Evolutionary conservation across 2,888 invertebrate genomes (phyloP).

Genomic region (Chloroclystis v-ata): DNA sequence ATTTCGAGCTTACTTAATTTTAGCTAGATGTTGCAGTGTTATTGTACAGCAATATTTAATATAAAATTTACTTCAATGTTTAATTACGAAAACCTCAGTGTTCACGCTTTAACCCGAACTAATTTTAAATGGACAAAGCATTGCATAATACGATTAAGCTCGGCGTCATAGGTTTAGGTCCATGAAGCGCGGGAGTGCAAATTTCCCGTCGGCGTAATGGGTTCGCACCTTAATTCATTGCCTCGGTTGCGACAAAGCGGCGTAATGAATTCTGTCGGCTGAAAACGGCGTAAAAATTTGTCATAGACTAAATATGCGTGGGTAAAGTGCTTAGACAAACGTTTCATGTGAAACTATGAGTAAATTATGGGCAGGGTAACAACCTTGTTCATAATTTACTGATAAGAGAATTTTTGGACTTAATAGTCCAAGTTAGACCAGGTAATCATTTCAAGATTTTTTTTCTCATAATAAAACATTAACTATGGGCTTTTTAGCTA

Average conservation of each 20-base stretch:
- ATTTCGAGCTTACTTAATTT: too few species aligned
- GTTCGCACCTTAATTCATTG: conserved; percentile 56
- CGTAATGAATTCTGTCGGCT: conserved; percentile 51
- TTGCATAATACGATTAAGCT: conserved; percentile 27
- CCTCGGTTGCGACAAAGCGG: conserved; percentile 45
- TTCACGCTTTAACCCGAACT: conserved; percentile 19
- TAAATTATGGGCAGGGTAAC: too few species aligned
- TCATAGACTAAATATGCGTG: conserved; percentile 8
- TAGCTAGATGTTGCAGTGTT: too few species aligned
- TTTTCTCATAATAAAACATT: too few species aligned
- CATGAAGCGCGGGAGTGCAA: conserved; percentile 38
- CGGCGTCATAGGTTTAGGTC: conserved; percentile 7
- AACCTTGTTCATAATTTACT: too few species aligned
- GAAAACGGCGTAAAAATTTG: conserved; percentile 31
- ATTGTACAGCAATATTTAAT: too few species aligned
- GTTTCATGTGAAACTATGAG: not conserved
- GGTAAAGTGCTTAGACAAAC: not conserved
- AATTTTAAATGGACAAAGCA: conserved; percentile 30
- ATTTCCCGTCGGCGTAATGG: conserved; percentile 63
- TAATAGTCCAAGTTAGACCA: too few species aligned
- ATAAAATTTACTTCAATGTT: too few species aligned
- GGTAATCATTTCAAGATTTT: too few species aligned
- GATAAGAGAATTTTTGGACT: too few species aligned
- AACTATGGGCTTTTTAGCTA: too few species aligned
- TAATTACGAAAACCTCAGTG: too few species aligned